phyloP scores from a whole-genome alignment of 2,113 vertebrate genomes.

The Hippocampus abdominalis region DNA sequence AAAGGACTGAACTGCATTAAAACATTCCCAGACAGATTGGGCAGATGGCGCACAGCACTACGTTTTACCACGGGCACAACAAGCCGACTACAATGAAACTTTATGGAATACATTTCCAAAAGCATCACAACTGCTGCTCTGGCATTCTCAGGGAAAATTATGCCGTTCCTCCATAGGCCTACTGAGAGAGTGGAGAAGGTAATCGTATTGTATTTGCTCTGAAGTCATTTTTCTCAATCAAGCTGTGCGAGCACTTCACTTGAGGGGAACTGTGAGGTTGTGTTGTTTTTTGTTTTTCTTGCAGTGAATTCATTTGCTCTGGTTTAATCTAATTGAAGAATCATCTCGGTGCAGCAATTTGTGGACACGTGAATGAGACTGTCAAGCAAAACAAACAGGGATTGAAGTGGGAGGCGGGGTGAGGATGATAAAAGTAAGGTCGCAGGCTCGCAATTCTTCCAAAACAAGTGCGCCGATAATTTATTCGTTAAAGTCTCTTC shows the following conservation, averaged over 20 bases:
- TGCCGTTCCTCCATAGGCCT: constrained; percentile 37
- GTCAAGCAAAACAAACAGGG: constrained; percentile 5
- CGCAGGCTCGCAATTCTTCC: background rate
- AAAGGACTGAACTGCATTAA: constrained; percentile 29
- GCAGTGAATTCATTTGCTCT: constrained; percentile 38
- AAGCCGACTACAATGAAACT: constrained; percentile 54
- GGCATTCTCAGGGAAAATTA: constrained; percentile 33
- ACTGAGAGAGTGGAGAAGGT: constrained; percentile 46
- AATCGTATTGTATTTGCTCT: constrained; percentile 47
- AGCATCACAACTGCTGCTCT: constrained; percentile 20
- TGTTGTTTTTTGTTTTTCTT: constrained; percentile 15
- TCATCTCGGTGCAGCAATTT: constrained; percentile 10
- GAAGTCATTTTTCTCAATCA: constrained; percentile 31
- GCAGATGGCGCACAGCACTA: constrained; percentile 19
- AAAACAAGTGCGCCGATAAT: constrained; percentile 1
- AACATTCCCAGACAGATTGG: constrained; percentile 42
- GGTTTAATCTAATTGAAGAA: constrained; percentile 46
- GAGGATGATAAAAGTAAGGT: background rate
- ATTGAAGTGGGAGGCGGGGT: background rate
- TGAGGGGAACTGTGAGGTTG: constrained; percentile 2
- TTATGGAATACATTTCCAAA: constrained; percentile 45
- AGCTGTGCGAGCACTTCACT: constrained; percentile 27
- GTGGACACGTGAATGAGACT: background rate
- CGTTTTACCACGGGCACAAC: constrained; percentile 28
- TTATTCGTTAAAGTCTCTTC: background rate